Evolutionary conservation across 2,888 invertebrate species (phyloP).

Genomic region (Eristalis tenax): DNA sequence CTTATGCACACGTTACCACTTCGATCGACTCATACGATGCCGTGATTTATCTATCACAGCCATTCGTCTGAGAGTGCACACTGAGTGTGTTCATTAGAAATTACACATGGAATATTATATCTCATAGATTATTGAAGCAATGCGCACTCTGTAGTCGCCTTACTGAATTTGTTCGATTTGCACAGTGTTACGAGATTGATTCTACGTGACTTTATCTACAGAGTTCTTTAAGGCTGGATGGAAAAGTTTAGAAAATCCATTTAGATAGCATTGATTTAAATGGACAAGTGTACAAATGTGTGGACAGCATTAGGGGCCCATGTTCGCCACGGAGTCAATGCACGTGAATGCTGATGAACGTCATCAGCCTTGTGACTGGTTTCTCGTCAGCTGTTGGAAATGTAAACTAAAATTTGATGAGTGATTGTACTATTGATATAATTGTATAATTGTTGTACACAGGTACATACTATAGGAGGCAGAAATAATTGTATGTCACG

Average conservation of each 20-base stretch:
- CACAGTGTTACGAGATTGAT: not conserved
- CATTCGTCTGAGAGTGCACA: not conserved
- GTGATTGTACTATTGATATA: not conserved
- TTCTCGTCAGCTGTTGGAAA: not conserved
- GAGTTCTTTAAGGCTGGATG: not conserved
- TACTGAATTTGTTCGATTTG: not conserved
- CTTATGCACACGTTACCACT: not conserved
- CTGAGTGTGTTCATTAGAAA: not conserved
- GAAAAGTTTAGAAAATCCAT: not conserved
- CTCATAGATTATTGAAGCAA: not conserved
- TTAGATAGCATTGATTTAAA: not conserved
- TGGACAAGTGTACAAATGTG: not conserved
- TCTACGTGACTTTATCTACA: not conserved
- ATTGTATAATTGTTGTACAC: not conserved
- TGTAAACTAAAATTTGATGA: not conserved
- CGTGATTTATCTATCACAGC: not conserved
- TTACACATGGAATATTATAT: not conserved
- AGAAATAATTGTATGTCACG: not conserved
- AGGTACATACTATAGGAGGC: not conserved
- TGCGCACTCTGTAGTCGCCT: not conserved
- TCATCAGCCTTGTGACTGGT: too few species aligned
- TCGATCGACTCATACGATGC: not conserved
- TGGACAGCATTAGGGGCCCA: not conserved
- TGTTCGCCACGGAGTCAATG: not conserved
- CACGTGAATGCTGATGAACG: not conserved